A percentile compares a stretch with the other conserved stretches of the same genome.
Conservation (phyloP, 2,797 vertebrate genomes). For the Acropternis orthonyx region DNA sequence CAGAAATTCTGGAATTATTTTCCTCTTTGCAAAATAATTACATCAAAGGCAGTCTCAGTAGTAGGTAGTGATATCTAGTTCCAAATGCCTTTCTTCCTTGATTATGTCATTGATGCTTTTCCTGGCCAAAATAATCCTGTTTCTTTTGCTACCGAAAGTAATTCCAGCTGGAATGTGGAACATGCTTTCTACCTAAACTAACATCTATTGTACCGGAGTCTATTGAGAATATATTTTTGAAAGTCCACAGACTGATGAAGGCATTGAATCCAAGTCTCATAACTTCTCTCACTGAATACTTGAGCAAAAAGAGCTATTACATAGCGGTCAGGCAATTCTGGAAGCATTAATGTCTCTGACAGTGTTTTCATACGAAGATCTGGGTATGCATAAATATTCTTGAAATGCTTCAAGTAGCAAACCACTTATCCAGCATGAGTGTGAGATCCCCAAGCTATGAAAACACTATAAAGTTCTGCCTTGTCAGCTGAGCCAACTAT, state of each 20-base stretch:
- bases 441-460: background rate
- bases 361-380: background rate
- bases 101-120: background rate
- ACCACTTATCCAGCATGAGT: background rate
- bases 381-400: background rate
- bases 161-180: background rate
- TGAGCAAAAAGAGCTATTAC: background rate
- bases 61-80: background rate
- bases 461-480: background rate
- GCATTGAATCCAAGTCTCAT: background rate
- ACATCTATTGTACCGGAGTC: background rate
- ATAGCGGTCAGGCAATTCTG: background rate
- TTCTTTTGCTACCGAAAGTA: background rate
- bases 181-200: background rate
- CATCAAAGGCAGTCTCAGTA: background rate
- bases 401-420: background rate
- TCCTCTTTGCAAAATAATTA: conserved; percentile 7
- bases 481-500: background rate
- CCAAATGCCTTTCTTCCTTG: background rate
- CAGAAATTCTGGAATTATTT: conserved; percentile 1
- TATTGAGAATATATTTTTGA: background rate
- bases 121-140: background rate
- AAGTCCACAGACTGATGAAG: background rate
- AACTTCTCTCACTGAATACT: background rate
- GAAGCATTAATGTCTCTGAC: background rate